Conservation (phyloP, 2,888 invertebrate species). For the Drosophila stalkeri region DNA sequence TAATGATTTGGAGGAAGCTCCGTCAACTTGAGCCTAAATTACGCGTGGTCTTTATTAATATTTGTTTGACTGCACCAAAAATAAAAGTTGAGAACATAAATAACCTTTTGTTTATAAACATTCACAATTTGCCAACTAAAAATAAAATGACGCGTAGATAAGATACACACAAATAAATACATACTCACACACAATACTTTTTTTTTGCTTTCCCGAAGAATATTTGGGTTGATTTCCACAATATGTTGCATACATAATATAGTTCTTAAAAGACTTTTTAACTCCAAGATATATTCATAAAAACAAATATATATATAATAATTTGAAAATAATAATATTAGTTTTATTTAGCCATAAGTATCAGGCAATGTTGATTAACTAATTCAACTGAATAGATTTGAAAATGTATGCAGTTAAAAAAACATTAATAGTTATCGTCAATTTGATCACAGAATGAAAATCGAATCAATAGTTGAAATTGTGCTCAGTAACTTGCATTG, state of each 20-base stretch:
- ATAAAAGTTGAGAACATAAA: slow-evolving; percentile 62
- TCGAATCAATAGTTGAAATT: neutral
- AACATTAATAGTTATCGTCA: neutral
- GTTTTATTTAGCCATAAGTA: neutral
- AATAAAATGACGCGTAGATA: slow-evolving; percentile 49
- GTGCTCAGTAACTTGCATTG: neutral
- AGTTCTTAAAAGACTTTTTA: neutral
- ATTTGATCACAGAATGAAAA: neutral
- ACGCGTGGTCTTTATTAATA: slow-evolving; percentile 65
- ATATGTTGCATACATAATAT: neutral
- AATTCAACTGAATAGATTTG: neutral
- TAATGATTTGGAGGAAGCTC: slow-evolving; percentile 35
- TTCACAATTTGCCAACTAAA: slow-evolving; percentile 48
- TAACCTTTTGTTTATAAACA: slow-evolving; percentile 71
- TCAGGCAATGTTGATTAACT: neutral
- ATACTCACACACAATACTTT: neutral
- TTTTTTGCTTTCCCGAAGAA: neutral
- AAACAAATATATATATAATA: neutral
- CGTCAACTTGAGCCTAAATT: slow-evolving; percentile 49
- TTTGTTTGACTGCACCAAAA: slow-evolving; percentile 62
- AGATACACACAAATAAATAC: slow-evolving; percentile 19
- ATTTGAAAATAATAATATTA: neutral
- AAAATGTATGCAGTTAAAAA: neutral
- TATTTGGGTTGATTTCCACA: neutral
- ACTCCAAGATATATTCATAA: neutral